These are phyloP conservation scores for Athene noctua DNA, from an alignment of 2,113 vertebrate species.

Conservation along the genomic window DNA sequence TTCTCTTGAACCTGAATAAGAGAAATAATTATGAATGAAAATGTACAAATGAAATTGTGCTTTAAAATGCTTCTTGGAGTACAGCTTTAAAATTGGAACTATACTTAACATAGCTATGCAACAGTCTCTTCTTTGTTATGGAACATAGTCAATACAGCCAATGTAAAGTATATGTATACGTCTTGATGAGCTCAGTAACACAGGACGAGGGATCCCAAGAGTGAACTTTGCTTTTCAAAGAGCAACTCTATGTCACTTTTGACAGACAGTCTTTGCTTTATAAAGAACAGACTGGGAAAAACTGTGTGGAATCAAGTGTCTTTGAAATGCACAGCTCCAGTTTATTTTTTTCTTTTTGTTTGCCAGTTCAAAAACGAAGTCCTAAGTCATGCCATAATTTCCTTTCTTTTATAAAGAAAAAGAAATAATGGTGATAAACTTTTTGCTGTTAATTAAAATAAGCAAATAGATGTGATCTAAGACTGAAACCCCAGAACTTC, in stretches of 20 bases:
- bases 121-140: rapidly evolving
- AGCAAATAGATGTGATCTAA: not conserved
- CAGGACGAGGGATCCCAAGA: not conserved
- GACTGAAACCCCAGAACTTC: not conserved
- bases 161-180: not conserved
- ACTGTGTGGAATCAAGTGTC: not conserved
- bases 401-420: not conserved
- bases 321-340: not conserved
- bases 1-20: not conserved
- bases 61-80: not conserved
- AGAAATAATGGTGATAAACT: not conserved
- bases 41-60: not conserved
- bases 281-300: not conserved
- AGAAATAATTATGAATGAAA: not conserved
- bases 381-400: not conserved
- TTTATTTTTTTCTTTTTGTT: not conserved
- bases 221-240: not conserved
- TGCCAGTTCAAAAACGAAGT: not conserved
- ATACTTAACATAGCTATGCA: not conserved
- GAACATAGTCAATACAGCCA: not conserved
- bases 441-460: not conserved
- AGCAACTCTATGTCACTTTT: not conserved
- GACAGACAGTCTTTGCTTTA: not conserved
- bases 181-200: not conserved
- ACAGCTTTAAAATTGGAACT: not conserved